These are phyloP conservation scores for Zoanthus solanderi DNA, from an alignment of 92 coral and sea anemone genomes.

Conservation along the genomic window DNA sequence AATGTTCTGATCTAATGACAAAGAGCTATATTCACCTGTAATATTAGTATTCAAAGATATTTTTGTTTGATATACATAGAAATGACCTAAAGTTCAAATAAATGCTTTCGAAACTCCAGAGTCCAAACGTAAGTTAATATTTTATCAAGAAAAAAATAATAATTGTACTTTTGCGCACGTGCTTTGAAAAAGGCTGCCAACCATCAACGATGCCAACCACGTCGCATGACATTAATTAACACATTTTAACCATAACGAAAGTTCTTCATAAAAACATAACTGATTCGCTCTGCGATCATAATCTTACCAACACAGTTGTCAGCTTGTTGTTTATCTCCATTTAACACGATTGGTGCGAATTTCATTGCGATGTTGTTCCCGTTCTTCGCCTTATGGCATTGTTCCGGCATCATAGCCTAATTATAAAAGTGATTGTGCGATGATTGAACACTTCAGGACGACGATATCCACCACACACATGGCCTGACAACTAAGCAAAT, in stretches of 20 bases:
- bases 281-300: background rate
- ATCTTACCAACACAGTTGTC: conserved; percentile 10
- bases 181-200: conserved; percentile 15
- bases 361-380: background rate
- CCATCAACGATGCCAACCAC: background rate
- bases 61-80: background rate
- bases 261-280: background rate
- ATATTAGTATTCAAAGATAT: background rate
- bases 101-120: background rate
- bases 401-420: conserved; percentile 26
- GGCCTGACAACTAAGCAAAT: background rate
- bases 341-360: background rate
- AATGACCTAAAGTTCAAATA: background rate
- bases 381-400: background rate
- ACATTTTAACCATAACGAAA: background rate
- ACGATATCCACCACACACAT: background rate
- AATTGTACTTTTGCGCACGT: background rate
- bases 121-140: background rate
- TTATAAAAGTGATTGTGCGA: background rate
- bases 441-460: background rate
- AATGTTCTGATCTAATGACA: background rate
- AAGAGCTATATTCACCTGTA: background rate
- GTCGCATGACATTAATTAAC: background rate
- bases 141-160: background rate
- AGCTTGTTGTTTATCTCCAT: conserved; percentile 1